Evolutionary conservation across 2,797 vertebrate species (phyloP).

Genomic region (Poliocrania exsul): DNA sequence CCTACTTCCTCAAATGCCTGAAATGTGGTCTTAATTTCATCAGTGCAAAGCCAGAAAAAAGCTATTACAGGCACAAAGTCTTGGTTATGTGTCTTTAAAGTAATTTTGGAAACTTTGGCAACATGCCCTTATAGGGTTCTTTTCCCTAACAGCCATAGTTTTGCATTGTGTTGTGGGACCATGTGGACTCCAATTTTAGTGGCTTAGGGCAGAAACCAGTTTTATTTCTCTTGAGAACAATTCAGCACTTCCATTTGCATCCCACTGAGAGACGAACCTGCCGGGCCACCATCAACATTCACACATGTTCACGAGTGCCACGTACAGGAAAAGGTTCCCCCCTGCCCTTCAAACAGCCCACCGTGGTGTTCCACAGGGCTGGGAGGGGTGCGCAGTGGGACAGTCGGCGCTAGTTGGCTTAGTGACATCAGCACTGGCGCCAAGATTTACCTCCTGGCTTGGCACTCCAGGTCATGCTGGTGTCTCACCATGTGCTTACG

Average conservation of each 20-base stretch:
- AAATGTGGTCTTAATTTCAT: not conserved
- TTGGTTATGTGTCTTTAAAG: conserved; percentile 16
- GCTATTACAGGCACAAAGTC: not conserved
- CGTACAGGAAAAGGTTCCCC: accelerated
- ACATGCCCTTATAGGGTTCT: not conserved
- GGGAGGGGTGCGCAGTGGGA: not conserved
- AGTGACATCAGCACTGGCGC: conserved; percentile 59
- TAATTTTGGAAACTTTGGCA: not conserved
- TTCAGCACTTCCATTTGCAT: not conserved
- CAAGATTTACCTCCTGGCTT: conserved; percentile 79
- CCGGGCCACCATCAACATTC: not conserved
- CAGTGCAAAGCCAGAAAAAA: conserved; percentile 8
- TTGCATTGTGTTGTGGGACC: conserved; percentile 7
- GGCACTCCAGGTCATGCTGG: conserved; percentile 73
- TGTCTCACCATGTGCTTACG: conserved; percentile 77
- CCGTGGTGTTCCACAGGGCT: not conserved
- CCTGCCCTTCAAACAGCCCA: not conserved
- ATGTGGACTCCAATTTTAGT: not conserved
- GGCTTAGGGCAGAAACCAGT: not conserved
- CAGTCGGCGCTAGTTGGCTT: not conserved
- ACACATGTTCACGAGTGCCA: accelerated
- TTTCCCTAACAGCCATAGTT: conserved; percentile 5
- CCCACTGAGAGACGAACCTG: not conserved
- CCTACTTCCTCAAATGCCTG: conserved; percentile 42
- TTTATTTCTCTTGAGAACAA: not conserved